Percentiles rank a stretch among this genome's conserved stretches.
Evolutionary conservation across 2,113 vertebrate genomes (phyloP).

Genomic region (Hippocampus abdominalis): DNA sequence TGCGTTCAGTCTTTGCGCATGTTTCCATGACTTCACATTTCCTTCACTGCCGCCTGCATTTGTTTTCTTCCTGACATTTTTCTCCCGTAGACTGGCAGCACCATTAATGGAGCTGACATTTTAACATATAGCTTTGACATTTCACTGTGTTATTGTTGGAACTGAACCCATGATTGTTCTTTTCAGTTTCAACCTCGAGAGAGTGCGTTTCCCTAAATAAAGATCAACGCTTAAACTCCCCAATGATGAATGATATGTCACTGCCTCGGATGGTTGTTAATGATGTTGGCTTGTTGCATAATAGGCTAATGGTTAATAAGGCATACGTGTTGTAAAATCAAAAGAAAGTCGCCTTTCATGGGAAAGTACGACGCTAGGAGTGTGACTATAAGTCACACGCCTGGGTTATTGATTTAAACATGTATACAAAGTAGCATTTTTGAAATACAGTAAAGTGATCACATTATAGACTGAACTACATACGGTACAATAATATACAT

Average conservation of each 20-base stretch:
- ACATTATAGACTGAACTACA: background rate
- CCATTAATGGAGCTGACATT: constrained; percentile 70
- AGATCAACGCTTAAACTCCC: constrained; percentile 21
- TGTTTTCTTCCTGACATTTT: constrained; percentile 66
- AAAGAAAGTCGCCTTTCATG: constrained; percentile 9
- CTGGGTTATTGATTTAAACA: background rate
- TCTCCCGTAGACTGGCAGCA: constrained; percentile 55
- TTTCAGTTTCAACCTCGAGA: constrained; percentile 34
- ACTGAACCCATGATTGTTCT: constrained; percentile 53
- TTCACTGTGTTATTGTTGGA: constrained; percentile 60
- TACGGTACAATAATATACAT: background rate
- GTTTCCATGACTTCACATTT: constrained; percentile 30
- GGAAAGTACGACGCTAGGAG: background rate
- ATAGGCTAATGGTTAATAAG: constrained; percentile 51
- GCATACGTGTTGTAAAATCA: constrained; percentile 28
- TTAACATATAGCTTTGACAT: constrained; percentile 71
- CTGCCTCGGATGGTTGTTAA: constrained; percentile 41
- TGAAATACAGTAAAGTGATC: background rate
- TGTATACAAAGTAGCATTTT: background rate
- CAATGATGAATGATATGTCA: constrained; percentile 39
- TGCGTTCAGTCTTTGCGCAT: constrained; percentile 22
- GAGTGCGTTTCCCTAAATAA: constrained; percentile 41
- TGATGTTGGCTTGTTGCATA: constrained; percentile 31
- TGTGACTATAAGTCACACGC: background rate
- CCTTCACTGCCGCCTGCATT: constrained; percentile 38